Base-by-base conservation (phyloP, 2,888 invertebrate species). In the Harpalus rufipes region DNA sequence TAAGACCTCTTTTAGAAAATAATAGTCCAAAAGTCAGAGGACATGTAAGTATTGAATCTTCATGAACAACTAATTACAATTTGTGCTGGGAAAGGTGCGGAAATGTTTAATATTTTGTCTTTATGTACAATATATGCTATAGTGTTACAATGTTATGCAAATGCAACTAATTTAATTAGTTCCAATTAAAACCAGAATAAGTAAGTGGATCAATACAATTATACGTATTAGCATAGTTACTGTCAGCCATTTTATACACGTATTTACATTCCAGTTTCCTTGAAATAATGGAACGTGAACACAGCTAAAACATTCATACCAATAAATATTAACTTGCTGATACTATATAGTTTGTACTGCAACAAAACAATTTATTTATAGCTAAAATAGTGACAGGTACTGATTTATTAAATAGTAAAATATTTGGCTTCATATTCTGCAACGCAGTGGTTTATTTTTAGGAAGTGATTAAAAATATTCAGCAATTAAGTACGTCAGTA, bases 161-260 rank as follows among this genome's bases (percentile, higher is more conserved):
- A 68, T 68, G 39, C 14, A 12, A 1, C 68, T 68, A 68, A 39
- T 68, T n/a, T 68, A 68, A 68, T 68, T 68, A 68, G 68, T 25
- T 39, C 32, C 68, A 39, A 68, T 68, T 68, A 68, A 68, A 68
- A 39, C 14, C 32, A 39, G 14, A 68, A 68, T 68, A 68, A 68
- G n/a, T 68, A 68, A 39, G 68, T 68, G 68, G 68, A 68, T 39
- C 68, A 39, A 68, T 68, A 68, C 68, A 68, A 68, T 68, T 68
- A 68, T 32, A 68, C 68, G 0, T 68, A 68, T 68, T 68, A 68
- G 14, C 68, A 68, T 68, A 39, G 63, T 63, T 59, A 59, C 7
- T 63, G 63, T 63, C 63, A 63, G 39, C 39, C 39, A 63, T 63
- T 63, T 63, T 12, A 63, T 25, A 63, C 63, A n/a, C 32, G 25